These are phyloP conservation scores for Drosophila sechellia DNA, from an alignment of 1,140 invertebrate species.

Conservation along the genomic window DNA sequence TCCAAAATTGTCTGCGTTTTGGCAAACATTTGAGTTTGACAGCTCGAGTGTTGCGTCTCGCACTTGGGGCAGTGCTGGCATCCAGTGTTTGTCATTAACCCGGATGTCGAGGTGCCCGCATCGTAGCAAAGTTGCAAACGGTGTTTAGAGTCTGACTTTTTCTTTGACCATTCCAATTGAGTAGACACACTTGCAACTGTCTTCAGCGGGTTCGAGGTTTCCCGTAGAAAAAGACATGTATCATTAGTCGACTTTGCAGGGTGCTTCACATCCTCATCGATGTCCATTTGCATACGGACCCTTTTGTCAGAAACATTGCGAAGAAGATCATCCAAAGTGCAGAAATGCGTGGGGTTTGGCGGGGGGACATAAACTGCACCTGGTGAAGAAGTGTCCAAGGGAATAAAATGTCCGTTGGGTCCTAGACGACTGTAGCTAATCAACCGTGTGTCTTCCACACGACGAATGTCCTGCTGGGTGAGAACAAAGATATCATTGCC, in stretches of 20 bases:
- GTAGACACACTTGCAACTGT: constrained; percentile 26
- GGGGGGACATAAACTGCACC: neutral
- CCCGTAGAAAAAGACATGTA: too few relatives aligned
- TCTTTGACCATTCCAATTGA: constrained; percentile 46
- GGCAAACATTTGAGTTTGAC: constrained; percentile 4
- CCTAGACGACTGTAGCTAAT: constrained; percentile 38
- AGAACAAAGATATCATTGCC: constrained; percentile 59
- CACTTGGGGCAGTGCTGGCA: neutral
- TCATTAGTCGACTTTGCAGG: neutral
- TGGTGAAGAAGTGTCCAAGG: neutral
- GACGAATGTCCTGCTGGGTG: constrained; percentile 68
- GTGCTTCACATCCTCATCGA: neutral
- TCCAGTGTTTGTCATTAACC: neutral
- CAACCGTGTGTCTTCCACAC: constrained; percentile 56
- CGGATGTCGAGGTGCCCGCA: constrained; percentile 40
- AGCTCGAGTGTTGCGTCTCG: neutral
- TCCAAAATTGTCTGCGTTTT: neutral
- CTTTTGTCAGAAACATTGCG: neutral
- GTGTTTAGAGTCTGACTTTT: neutral
- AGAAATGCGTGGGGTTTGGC: neutral
- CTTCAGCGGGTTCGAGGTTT: too few relatives aligned
- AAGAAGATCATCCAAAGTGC: constrained; percentile 6
- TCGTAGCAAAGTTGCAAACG: constrained; percentile 15
- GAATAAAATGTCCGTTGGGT: constrained; percentile 10
- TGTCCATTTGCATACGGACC: neutral